Evolutionary conservation across 2,888 invertebrate species (phyloP), one percentile per base, ranked within the genome.

Genomic region (Drosophila tanythrix): DNA sequence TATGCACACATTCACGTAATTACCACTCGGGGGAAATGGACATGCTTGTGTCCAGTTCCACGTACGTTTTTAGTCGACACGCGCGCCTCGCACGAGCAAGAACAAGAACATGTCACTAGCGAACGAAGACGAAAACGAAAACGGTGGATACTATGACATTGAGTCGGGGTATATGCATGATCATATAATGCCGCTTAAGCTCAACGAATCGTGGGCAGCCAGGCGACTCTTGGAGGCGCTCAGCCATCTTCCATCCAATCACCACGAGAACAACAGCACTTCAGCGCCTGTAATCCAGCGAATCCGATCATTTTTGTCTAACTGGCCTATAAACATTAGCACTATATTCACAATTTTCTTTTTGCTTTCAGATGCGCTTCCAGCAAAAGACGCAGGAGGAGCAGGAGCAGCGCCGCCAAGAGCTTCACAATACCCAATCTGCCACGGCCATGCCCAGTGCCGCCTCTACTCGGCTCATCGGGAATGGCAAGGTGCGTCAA

Each of bases 381-480:
- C 97, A 97, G 91, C 96, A 97, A 92, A 96, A 95, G 88, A 97
- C 97, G 89, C 94, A 96, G 92, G 95, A 96, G 91, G 97, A 97
- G 92, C 96, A 96, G 79, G 97, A 97, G 91, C 94, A 96, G 93
- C 96, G 96, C 88, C 95, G 97, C 70, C 94, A 96, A 43, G 95
- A 95, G 76, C 94, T 96, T 77, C 15, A 43, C 31, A 57, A 43
- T 15, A 95, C 95, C 81, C 64, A 60, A 56, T 27, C 46, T 46
- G 53, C 38, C 36, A 27, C 53, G 13, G 59, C 43, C 0, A 33
- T 69, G 6, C 52, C 69, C 2, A 71, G 67, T 50, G 66, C 70
- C n/a, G 46, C 57, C 33, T 66, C 83, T 52, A 57, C 51, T 10
- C 72, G 82, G 2, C 38, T 78, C 18, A 77, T 92, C 38, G 92